Conservation (phyloP, 2,888 invertebrate species). For the Balanococcus diminutus region DNA sequence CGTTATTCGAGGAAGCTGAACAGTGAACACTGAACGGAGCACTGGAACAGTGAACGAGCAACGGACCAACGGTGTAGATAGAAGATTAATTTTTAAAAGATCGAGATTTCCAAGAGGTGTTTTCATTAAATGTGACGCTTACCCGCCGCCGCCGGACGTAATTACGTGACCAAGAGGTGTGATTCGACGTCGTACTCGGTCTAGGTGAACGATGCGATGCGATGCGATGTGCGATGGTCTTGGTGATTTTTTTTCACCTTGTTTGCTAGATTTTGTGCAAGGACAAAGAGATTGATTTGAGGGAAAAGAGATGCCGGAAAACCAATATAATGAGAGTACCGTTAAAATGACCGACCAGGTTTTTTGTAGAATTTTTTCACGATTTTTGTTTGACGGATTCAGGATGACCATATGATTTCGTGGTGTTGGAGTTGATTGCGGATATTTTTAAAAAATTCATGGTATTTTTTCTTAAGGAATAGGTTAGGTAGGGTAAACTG, state of each 20-base stretch:
- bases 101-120: not conserved
- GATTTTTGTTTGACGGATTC: not conserved
- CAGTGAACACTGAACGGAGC: too few relatives aligned
- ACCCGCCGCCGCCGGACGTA: not conserved
- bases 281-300: not conserved
- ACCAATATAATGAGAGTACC: not conserved
- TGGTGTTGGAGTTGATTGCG: not conserved
- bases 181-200: not conserved
- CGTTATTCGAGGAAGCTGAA: not conserved
- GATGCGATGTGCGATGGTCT: not conserved
- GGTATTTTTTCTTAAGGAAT: too few relatives aligned
- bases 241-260: not conserved
- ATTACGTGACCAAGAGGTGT: not conserved
- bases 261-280: not conserved
- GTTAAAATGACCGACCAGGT: not conserved
- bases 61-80: not conserved
- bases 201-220: too few relatives aligned
- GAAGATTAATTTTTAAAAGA: not conserved
- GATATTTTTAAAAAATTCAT: too few relatives aligned
- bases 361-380: not conserved
- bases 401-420: not conserved
- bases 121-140: not conserved
- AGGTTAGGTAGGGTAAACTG: too few relatives aligned
- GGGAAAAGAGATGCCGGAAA: not conserved
- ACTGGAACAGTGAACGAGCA: not conserved